These are phyloP conservation scores for Phalacrocorax brasilianus DNA, from an alignment of 2,113 vertebrate genomes.

Conservation along the genomic window DNA sequence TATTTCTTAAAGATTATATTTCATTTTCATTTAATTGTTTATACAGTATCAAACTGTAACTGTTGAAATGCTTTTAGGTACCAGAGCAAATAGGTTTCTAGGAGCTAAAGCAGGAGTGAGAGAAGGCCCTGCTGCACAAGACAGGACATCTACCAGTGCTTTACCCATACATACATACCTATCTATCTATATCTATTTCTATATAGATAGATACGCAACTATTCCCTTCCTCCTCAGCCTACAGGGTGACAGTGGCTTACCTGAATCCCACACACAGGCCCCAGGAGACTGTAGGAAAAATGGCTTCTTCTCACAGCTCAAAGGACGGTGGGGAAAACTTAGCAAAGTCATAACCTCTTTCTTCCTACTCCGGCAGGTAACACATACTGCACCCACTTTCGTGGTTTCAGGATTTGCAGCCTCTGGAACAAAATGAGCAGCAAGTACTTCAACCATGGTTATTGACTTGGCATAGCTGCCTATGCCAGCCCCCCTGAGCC, in stretches of 20 bases:
- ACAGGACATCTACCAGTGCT: background rate
- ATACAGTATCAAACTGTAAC: background rate
- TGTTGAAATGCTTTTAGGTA: background rate
- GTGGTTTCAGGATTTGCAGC: slow-evolving; percentile 63
- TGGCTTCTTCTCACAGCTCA: slow-evolving; percentile 19
- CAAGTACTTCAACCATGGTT: slow-evolving; percentile 61
- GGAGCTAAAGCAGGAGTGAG: background rate
- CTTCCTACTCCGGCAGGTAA: slow-evolving; percentile 64
- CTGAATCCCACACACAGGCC: background rate
- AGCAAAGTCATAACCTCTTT: slow-evolving; percentile 58
- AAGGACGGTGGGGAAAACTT: background rate
- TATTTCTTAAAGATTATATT: background rate
- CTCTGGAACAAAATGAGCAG: slow-evolving; percentile 55
- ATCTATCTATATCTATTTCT: slow-evolving; percentile 51
- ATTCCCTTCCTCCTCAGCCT: slow-evolving; percentile 49
- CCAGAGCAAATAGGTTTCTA: background rate
- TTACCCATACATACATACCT: slow-evolving; percentile 66
- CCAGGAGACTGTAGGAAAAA: slow-evolving; percentile 13
- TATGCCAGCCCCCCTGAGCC: background rate
- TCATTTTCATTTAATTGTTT: background rate
- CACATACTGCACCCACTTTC: background rate
- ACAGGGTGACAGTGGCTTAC: slow-evolving; percentile 23
- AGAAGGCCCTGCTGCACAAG: background rate
- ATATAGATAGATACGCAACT: slow-evolving; percentile 55
- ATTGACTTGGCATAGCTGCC: background rate